Percentiles rank a stretch among this genome's conserved stretches.
Evolutionary conservation across 2,113 vertebrate genomes (phyloP).

Genomic region (Brachyhypopomus gauderio): DNA sequence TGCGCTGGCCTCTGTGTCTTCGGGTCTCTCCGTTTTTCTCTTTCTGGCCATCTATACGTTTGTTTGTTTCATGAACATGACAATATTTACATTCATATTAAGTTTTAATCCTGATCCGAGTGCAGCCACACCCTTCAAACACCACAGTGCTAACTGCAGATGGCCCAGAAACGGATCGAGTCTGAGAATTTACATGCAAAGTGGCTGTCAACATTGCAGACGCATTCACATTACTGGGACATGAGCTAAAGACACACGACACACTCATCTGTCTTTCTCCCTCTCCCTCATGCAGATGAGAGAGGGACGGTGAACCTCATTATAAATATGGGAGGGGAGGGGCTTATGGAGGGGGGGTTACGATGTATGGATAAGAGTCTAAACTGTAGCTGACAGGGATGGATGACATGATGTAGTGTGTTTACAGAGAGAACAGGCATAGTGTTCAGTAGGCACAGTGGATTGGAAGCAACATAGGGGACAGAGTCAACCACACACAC

Average conservation of each 20-base stretch:
- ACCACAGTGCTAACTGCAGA: no score
- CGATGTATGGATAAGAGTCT: background rate
- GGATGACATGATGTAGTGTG: no score
- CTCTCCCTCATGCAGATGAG: slow-evolving; percentile 26
- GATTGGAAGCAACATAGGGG: no score
- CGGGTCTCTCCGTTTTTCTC: background rate
- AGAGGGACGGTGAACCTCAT: slow-evolving; percentile 38
- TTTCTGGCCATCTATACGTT: background rate
- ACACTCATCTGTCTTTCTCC: background rate
- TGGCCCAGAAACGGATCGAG: no score
- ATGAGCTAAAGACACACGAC: background rate
- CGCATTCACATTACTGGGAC: background rate
- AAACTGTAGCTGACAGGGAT: background rate
- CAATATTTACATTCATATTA: no score
- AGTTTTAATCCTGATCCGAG: no score
- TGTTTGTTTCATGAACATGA: background rate
- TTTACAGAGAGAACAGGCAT: no score
- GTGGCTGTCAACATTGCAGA: no score
- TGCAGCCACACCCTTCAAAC: no score
- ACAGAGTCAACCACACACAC: no score
- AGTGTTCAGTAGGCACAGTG: no score
- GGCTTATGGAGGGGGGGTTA: background rate
- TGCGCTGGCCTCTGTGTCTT: background rate
- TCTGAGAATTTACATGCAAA: no score
- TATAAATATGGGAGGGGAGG: slow-evolving; percentile 17